phyloP scores from a whole-genome alignment of 1,140 invertebrate species.

The Leptoteleia sp. region DNA sequence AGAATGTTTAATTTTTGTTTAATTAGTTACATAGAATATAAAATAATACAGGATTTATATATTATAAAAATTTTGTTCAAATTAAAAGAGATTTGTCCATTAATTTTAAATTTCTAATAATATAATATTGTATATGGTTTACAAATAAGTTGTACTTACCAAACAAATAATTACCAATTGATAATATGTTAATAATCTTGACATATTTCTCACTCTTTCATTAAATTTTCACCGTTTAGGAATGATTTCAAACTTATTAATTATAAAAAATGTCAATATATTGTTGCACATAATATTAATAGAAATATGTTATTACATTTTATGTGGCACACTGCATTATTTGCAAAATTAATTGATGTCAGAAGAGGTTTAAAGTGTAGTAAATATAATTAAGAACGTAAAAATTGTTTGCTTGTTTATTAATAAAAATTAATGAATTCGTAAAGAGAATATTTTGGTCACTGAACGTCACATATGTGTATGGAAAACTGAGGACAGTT shows the following conservation, averaged over 20 bases:
- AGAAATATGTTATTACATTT: background rate
- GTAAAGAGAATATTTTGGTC: constrained; percentile 15
- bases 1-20: too few relatives aligned
- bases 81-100: too few relatives aligned
- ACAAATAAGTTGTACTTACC: background rate
- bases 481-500: constrained; percentile 13
- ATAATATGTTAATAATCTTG: background rate
- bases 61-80: too few relatives aligned
- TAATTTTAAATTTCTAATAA: too few relatives aligned
- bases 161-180: background rate
- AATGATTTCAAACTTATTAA: constrained; percentile 1
- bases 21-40: too few relatives aligned
- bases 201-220: background rate
- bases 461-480: constrained; percentile 9
- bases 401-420: too few relatives aligned
- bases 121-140: too few relatives aligned
- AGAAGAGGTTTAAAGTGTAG: too few relatives aligned
- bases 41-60: too few relatives aligned
- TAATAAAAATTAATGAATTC: too few relatives aligned
- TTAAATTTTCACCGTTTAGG: constrained; percentile 5
- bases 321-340: background rate
- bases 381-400: too few relatives aligned
- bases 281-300: constrained; percentile 4
- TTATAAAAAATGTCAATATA: background rate
- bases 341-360: background rate